Conservation (phyloP, 2,113 vertebrate genomes). For the Trichomycterus rosablanca region DNA sequence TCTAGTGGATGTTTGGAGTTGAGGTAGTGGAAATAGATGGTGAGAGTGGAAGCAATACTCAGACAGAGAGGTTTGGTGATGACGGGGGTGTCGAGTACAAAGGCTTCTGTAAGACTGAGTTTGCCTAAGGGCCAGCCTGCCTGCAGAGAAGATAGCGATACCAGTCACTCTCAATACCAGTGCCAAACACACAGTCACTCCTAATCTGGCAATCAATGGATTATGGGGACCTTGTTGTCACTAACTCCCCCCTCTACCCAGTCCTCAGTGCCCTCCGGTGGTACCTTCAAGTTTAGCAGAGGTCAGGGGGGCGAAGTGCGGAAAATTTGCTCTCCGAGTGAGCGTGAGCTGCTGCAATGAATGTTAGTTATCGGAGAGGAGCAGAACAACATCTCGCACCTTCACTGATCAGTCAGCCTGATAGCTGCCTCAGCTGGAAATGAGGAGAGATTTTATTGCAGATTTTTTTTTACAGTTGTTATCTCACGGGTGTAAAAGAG, state of each 20-base stretch:
- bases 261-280: slow-evolving; percentile 72
- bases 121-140: slow-evolving; percentile 71
- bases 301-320: slow-evolving; percentile 66
- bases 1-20: slow-evolving; percentile 28
- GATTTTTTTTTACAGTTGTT: slow-evolving; percentile 56
- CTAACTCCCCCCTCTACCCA: slow-evolving; percentile 67
- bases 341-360: slow-evolving; percentile 43
- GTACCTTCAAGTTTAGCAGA: slow-evolving; percentile 74
- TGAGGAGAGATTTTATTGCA: slow-evolving; percentile 52
- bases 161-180: slow-evolving; percentile 63
- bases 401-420: slow-evolving; percentile 59
- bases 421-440: slow-evolving; percentile 53
- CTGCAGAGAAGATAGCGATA: slow-evolving; percentile 72
- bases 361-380: slow-evolving; percentile 61
- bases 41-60: slow-evolving; percentile 47
- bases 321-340: slow-evolving; percentile 60
- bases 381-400: slow-evolving; percentile 67
- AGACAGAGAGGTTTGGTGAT: slow-evolving; percentile 58
- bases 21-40: slow-evolving; percentile 32
- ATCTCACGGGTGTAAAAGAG: slow-evolving; percentile 64
- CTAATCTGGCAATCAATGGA: slow-evolving; percentile 79
- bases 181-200: slow-evolving; percentile 64
- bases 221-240: slow-evolving; percentile 75
- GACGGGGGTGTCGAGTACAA: slow-evolving; percentile 62
- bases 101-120: slow-evolving; percentile 67